Conservation (phyloP, 2,113 vertebrate species). For the Parus major region DNA sequence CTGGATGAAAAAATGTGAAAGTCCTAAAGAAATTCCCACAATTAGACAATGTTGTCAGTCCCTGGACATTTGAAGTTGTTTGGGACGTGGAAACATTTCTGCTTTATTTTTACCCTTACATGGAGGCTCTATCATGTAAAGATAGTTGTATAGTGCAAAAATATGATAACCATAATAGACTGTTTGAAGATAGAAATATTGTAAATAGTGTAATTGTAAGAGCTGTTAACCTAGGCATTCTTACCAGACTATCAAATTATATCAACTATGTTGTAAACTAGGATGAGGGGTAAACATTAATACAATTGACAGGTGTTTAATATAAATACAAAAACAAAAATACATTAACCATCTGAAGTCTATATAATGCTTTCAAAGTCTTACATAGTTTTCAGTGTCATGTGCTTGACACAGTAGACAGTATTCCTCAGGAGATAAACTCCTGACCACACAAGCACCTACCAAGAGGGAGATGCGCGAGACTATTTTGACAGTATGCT, state of each 20-base stretch:
- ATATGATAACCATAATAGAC: not conserved
- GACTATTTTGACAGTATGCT: not conserved
- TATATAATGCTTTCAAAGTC: not conserved
- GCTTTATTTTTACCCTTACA: not conserved
- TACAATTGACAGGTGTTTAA: not conserved
- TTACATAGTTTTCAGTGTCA: not conserved
- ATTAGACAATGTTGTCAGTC: not conserved
- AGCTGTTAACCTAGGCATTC: not conserved
- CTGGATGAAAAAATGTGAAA: not conserved
- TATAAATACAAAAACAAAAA: not conserved
- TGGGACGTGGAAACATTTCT: not conserved
- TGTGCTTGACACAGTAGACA: not conserved
- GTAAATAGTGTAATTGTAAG: not conserved
- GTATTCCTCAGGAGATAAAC: conserved; percentile 8
- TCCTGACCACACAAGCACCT: not conserved
- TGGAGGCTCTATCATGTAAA: not conserved
- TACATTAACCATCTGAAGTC: not conserved
- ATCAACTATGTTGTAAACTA: not conserved
- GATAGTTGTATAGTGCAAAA: not conserved
- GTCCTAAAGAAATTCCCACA: not conserved
- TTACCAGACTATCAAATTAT: not conserved
- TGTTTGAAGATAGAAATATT: not conserved
- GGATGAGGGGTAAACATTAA: not conserved
- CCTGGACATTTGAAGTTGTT: not conserved
- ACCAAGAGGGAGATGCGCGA: not conserved